Conservation (phyloP, 2,113 vertebrate genomes). For the Empidonax traillii region DNA sequence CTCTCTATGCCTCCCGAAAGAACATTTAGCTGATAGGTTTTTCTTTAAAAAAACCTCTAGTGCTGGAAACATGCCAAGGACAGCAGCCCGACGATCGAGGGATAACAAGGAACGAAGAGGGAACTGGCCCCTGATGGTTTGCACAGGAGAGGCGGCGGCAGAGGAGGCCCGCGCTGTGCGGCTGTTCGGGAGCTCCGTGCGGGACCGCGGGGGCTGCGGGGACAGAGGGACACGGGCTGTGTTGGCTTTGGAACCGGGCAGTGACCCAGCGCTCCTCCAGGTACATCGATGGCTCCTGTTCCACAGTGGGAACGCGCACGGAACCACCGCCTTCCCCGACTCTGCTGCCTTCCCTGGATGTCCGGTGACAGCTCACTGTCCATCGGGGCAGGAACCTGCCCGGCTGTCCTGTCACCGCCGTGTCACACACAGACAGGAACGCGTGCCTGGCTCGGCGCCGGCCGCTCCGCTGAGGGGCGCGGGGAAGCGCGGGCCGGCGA, state of each 20-base stretch:
- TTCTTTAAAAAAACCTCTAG: not conserved
- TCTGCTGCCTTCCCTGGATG: not conserved
- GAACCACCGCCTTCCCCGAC: not conserved
- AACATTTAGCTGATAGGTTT: not conserved
- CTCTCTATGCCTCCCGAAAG: not conserved
- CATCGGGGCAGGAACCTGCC: not conserved
- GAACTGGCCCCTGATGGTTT: accelerated
- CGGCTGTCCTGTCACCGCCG: not conserved
- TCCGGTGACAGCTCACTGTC: not conserved
- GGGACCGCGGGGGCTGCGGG: not conserved
- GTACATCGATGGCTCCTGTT: too few relatives aligned
- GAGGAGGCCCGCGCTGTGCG: not conserved
- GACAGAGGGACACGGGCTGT: too few relatives aligned
- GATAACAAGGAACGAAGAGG: not conserved
- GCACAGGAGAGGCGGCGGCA: not conserved
- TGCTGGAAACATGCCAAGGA: not conserved
- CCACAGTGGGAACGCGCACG: accelerated
- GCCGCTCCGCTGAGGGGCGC: too few relatives aligned
- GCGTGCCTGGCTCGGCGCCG: too few relatives aligned
- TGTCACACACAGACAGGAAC: not conserved
- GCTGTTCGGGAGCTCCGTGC: not conserved
- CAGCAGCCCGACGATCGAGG: not conserved
- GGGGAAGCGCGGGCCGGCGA: too few relatives aligned
- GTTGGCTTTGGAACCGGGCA: too few relatives aligned
- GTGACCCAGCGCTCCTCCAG: not conserved